Base-by-base conservation (phyloP, 2,113 vertebrate species). In the Caranx melampygus region DNA sequence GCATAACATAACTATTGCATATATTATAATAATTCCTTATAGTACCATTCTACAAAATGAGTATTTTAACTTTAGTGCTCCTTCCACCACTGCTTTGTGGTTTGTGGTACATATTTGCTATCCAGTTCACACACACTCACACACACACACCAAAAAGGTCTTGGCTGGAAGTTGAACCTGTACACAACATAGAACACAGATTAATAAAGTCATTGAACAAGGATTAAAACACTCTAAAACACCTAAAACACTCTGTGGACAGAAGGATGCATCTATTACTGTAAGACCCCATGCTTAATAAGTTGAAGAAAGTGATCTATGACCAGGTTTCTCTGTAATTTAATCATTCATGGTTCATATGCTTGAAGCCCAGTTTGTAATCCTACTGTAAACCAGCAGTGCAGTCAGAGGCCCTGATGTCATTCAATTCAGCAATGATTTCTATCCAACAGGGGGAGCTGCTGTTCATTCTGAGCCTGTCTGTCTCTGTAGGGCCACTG, bases 371-470 rank as follows among this genome's bases (percentile, higher is more conserved):
- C 44, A 13, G 18, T 35, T 13, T 42, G 1, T 63, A 37, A 63
- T 67, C 20, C 18, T 21, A 26, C 26, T 26, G 26, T 26, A 3
- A 60, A 47, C 26, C 60, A 60, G 57, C 60, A 57, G 55, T 26
- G 20, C 35, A 42, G 40, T 54, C 51, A 66, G 61, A 71, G 26
- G 34, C 34, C 13, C 9, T 33, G 40, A 6, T 40, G 15, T 59
- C 14, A 34, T 33, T 40, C 11, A 78, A 4, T 31, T 64, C 34
- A 79, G 52, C 47, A 21, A 42, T 58, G 40, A n/a, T 40, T 40
- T 72, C 12, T 51, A 21, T 54, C 79, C 79, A 75, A 83, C 59
- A 86, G 84, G 60, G 78, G 86, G 81, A 70, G 81, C 88, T 90
- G 82, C 75, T 85, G 78, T 74, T 69, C 71, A 75, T n/a, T 26